A percentile compares a stretch with the other conserved stretches of the same genome.
Evolutionary conservation across 2,113 vertebrate species (phyloP).

Genomic region (Lepus europaeus): DNA sequence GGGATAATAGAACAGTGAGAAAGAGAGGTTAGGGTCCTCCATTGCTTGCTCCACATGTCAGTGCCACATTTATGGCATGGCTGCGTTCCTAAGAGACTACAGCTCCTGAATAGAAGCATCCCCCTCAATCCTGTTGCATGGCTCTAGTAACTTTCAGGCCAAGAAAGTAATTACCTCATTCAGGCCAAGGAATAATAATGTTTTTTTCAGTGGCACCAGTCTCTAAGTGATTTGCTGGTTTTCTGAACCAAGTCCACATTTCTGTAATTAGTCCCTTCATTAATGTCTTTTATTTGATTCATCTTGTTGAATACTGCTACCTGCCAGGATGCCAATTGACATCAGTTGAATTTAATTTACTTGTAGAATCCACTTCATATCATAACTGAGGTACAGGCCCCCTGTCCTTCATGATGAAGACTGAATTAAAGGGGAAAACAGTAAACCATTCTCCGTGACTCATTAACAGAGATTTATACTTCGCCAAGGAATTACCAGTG

Average conservation of each 20-base stretch:
- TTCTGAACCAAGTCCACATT: constrained; percentile 41
- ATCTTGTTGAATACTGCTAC: constrained; percentile 25
- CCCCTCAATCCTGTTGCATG: neutral
- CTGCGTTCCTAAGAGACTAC: neutral
- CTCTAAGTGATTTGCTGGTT: constrained; percentile 36
- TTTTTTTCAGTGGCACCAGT: neutral
- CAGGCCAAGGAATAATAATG: neutral
- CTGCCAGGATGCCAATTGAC: neutral
- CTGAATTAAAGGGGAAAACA: constrained; percentile 41
- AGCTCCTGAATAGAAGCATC: neutral
- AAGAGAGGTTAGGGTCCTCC: neutral
- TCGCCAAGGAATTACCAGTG: neutral
- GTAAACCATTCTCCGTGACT: neutral
- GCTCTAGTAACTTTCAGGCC: neutral
- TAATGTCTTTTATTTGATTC: constrained; percentile 36
- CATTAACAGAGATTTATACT: constrained; percentile 34
- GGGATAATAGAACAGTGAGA: neutral
- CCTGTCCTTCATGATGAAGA: neutral
- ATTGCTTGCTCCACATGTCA: constrained; percentile 11
- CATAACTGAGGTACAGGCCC: neutral
- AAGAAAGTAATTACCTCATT: neutral
- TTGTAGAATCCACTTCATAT: neutral
- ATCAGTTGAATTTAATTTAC: neutral
- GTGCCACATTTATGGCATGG: constrained; percentile 9
- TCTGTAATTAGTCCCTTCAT: constrained; percentile 9